Base-by-base conservation (phyloP, 1,140 invertebrate species). In the Meloidogyne exigua region DNA sequence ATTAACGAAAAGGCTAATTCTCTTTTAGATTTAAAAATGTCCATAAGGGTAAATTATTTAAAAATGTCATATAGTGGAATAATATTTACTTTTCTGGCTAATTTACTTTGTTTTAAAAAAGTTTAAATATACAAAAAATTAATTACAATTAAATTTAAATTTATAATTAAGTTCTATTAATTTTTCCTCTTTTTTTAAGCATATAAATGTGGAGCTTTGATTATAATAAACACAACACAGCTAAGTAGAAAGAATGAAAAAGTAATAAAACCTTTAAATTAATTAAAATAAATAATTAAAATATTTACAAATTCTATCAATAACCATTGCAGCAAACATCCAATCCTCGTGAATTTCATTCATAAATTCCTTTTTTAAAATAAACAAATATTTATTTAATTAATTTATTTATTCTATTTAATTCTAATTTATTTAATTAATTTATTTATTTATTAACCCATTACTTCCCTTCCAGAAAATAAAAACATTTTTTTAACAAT, bases 271-370 rank as follows among this genome's bases (percentile, higher is more conserved):
- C 95, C 98, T 90, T 97, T 91, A 90, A 95, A 92, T 91, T 98
- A 96, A 49, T 18, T 9, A 0, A 57, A 57, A 57, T n/a, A 57
- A 57, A 57, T 57, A 57, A n/a, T 57, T 65, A 32, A 28, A 73
- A 15, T 63, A 18, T n/a, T 64, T 26, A 73, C 72, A 80, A 81
- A 80, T 80, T 32, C 79, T 42, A 42, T 80, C 79, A 13, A 99
- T 94, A 89, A 99, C 96, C 94, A 98, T 98, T 88, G 95, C 96
- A 88, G 96, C 96, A 90, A 98, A 99, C 91, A 97, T 97, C 96
- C 96, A 99, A 90, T 98, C 96, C 88, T 86, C 83, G 21, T 81
- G 83, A 32, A 86, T 77, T 36, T 81, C 78, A 66, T 86, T 85
- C 25, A 86, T 75, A 32, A 82, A 79, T 65, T 85, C 84, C 86